Evolutionary conservation across 2,888 invertebrate species (phyloP).

Genomic region (Drosophila picticornis): DNA sequence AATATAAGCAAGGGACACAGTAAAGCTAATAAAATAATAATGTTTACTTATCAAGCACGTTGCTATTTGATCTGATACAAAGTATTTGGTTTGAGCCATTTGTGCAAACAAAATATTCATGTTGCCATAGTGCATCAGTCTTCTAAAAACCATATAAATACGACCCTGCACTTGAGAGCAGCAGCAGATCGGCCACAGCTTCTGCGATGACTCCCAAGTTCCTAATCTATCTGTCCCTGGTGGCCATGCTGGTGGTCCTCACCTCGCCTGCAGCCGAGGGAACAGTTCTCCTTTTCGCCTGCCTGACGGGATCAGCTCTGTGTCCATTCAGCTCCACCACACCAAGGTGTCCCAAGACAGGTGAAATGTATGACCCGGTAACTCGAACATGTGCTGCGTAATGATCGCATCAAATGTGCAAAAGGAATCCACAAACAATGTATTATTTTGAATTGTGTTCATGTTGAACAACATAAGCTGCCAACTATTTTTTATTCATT

Average conservation of each 20-base stretch:
- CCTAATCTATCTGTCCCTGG: conserved; percentile 13
- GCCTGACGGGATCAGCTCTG: conserved; percentile 10
- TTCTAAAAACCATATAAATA: conserved; percentile 16
- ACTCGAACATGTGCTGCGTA: conserved; percentile 4
- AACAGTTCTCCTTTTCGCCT: conserved; percentile 15
- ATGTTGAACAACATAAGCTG: conserved; percentile 2
- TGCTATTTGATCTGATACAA: background rate
- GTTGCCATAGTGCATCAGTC: background rate
- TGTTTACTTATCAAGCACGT: background rate
- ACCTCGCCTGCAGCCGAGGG: conserved; percentile 22
- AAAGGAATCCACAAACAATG: background rate
- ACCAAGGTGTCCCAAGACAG: background rate
- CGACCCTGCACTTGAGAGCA: conserved; percentile 1
- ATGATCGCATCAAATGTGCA: background rate
- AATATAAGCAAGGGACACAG: background rate
- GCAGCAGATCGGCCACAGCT: background rate
- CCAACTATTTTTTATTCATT: background rate
- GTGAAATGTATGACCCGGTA: background rate
- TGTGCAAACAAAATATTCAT: conserved; percentile 13
- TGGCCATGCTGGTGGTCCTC: conserved; percentile 18
- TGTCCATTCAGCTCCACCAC: conserved; percentile 21
- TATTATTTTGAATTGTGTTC: background rate
- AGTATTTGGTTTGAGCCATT: background rate
- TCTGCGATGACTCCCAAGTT: conserved; percentile 19
- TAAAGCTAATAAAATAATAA: background rate